Conservation (phyloP, 2,113 vertebrate species). For the Lanius ludovicianus region DNA sequence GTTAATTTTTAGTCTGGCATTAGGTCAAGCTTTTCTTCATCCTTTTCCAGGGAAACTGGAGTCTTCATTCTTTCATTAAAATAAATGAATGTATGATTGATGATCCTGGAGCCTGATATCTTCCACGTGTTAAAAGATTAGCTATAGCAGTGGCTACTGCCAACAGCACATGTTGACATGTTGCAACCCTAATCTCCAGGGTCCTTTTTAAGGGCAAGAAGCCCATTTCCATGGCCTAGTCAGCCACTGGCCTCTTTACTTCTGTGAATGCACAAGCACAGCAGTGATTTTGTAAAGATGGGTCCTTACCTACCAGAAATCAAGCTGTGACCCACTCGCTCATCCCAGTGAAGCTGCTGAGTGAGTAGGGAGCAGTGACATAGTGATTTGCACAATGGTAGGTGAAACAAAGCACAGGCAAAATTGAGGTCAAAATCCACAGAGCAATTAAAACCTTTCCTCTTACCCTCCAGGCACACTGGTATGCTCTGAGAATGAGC, state of each 20-base stretch:
- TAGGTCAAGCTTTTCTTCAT: conserved; percentile 12
- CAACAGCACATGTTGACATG: conserved; percentile 16
- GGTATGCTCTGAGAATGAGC: not conserved
- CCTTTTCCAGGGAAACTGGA: not conserved
- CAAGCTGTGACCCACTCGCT: not conserved
- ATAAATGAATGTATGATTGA: conserved; percentile 8
- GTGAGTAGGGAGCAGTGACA: not conserved
- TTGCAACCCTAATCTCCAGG: not conserved
- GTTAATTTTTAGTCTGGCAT: not conserved
- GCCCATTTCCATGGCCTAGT: not conserved
- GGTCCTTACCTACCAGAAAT: not conserved
- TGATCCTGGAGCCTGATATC: not conserved
- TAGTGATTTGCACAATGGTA: not conserved
- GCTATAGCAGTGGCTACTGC: not conserved
- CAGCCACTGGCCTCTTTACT: not conserved
- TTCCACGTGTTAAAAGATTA: conserved; percentile 32
- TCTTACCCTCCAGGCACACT: not conserved
- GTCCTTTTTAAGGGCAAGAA: not conserved
- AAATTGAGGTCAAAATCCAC: not conserved
- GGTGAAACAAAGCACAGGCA: not conserved
- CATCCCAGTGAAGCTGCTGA: not conserved
- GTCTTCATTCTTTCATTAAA: not conserved
- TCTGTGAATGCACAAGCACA: not conserved
- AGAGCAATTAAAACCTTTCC: not conserved
- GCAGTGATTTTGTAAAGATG: not conserved